These are phyloP conservation scores for Sebastes nivosus DNA, from an alignment of 2,797 vertebrate species.

Conservation along the genomic window DNA sequence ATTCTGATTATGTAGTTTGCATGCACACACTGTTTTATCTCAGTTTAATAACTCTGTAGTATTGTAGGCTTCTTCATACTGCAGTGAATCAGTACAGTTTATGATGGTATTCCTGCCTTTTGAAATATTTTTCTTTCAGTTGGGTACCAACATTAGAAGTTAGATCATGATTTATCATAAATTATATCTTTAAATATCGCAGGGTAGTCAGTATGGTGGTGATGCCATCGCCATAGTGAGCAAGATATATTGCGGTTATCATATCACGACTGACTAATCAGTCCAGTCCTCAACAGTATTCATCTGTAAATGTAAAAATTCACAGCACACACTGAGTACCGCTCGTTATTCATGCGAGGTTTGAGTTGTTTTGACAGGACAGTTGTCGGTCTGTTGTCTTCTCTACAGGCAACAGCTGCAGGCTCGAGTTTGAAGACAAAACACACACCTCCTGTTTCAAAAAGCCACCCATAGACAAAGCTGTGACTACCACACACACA, in stretches of 20 bases:
- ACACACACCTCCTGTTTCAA: constrained; percentile 36
- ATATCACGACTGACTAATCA: neutral
- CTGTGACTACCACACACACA: neutral
- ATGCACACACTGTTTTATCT: neutral
- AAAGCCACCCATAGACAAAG: constrained; percentile 9
- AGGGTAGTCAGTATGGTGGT: neutral
- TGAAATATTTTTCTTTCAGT: neutral
- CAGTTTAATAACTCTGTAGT: neutral
- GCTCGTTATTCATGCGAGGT: neutral
- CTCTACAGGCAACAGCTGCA: constrained; percentile 55
- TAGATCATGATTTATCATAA: neutral
- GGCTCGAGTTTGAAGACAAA: constrained; percentile 29
- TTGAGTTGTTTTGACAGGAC: constrained; percentile 40
- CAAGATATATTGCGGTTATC: neutral
- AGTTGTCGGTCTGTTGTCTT: constrained; percentile 4
- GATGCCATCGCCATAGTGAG: neutral
- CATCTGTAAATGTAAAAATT: neutral
- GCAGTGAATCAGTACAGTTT: neutral
- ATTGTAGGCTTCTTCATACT: neutral
- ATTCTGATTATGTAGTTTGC: neutral
- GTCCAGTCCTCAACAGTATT: neutral
- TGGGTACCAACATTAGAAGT: neutral
- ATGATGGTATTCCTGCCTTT: neutral
- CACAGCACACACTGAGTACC: neutral
- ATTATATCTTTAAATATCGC: neutral